Evolutionary conservation across 2,888 invertebrate species (phyloP), one percentile per base, ranked within the genome.

Genomic region (Synergus itoensis): DNA sequence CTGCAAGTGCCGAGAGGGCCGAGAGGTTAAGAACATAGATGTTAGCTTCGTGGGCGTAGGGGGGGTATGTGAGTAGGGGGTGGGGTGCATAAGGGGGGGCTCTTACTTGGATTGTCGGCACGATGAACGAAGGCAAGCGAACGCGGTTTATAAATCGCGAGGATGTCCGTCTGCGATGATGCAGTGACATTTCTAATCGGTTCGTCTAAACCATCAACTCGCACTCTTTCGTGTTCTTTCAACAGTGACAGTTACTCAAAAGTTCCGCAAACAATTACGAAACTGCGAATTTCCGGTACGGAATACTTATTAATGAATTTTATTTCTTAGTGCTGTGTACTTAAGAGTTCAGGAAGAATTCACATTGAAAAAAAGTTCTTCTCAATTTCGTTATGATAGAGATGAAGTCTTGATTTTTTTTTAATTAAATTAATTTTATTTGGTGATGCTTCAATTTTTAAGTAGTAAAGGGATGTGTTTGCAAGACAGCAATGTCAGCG

Each of bases 101-200:
- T 69, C 48, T 48, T 69, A 48, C 69, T 69, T 69, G 69, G 67
- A 57, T 57, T 53, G 18, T 40, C 73, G 53, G 73, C 48, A 82
- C 82, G 80, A 85, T 81, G 82, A 83, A 83, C 81, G 84, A 84
- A 84, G 81, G 81, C 84, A 82, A 84, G 83, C 60, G 77, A 48
- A 57, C 73, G 36, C 83, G 82, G 83, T 84, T 86, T 86, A 86
- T 86, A 86, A 86, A 85, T 85, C 84, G 84, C 83, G 84, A 84
- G 84, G 84, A 84, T 86, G 86, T 81, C 64, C 81, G 82, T 76
- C 80, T 78, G 82, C 81, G 79, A 82, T 82, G 82, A 82, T 80
- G 78, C 83, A 84, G 84, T 83, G 83, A 82, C 83, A 83, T 78
- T 82, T 84, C 83, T 80, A 77, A 53, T 36, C 73, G 73, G 73